A percentile compares a stretch with the other conserved stretches of the same genome.
Evolutionary conservation across 2,888 invertebrate genomes (phyloP).

Genomic region (Nyleta sp.): DNA sequence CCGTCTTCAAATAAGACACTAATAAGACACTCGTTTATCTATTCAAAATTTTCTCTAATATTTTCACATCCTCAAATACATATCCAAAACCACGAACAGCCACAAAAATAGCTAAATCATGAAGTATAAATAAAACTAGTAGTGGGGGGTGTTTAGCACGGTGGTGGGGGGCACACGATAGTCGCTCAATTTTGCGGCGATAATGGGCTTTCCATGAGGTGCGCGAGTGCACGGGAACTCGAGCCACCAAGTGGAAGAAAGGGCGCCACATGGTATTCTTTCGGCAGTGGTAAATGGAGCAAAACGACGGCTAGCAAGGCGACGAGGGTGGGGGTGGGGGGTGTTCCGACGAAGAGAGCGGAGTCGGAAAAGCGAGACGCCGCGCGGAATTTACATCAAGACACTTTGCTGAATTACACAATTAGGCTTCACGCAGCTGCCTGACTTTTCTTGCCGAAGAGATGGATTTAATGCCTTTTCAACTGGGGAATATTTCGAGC

Average conservation of each 20-base stretch:
- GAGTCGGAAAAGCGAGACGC: conserved; percentile 27
- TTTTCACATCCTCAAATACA: background rate
- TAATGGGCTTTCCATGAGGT: conserved; percentile 60
- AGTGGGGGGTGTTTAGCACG: background rate
- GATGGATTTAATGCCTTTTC: conserved; percentile 48
- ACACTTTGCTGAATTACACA: conserved; percentile 62
- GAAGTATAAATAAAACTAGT: background rate
- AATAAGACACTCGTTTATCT: no score
- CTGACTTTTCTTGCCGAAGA: conserved; percentile 44
- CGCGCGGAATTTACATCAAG: conserved; percentile 52
- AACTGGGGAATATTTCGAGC: conserved; percentile 15
- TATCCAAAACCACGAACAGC: conserved; percentile 14
- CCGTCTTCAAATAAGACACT: no score
- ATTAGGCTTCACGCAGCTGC: conserved; percentile 52
- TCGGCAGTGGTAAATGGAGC: conserved; percentile 61
- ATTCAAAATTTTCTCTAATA: no score
- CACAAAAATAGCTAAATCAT: background rate
- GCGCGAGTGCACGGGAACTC: conserved; percentile 41
- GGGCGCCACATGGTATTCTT: conserved; percentile 60
- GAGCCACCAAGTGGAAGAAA: conserved; percentile 52
- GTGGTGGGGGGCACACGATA: conserved; percentile 16
- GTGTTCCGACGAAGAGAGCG: conserved; percentile 15
- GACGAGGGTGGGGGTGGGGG: background rate
- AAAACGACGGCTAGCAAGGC: conserved; percentile 48
- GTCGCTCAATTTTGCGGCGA: conserved; percentile 57